Evolutionary conservation across 2,888 invertebrate genomes (phyloP).

Genomic region (Ectobius pallidus): DNA sequence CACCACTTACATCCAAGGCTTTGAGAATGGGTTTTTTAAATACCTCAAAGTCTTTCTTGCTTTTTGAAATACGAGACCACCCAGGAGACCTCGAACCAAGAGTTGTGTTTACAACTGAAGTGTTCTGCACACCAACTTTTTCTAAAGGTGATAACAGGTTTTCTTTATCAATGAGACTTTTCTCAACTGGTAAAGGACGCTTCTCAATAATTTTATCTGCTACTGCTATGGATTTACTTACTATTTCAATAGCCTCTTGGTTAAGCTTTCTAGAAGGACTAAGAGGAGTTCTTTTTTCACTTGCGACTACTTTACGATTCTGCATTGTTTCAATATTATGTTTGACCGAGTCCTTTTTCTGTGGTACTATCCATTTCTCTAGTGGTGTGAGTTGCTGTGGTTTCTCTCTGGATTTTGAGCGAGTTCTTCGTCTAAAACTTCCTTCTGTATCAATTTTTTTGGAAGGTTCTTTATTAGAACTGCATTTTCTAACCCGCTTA

Average conservation of each 20-base stretch:
- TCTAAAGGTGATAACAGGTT: neutral
- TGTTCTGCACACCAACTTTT: neutral
- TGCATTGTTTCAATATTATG: too few species aligned
- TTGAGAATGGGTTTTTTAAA: neutral
- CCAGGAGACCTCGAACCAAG: slow-evolving; percentile 6
- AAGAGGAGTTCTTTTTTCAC: neutral
- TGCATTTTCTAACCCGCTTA: neutral
- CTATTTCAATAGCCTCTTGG: neutral
- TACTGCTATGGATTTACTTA: neutral
- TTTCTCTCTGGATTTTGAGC: neutral
- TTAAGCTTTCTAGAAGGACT: slow-evolving; percentile 12
- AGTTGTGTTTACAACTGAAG: neutral
- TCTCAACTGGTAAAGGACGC: neutral
- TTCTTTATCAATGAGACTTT: neutral
- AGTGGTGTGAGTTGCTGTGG: too few species aligned
- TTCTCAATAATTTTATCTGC: neutral
- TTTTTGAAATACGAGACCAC: slow-evolving; percentile 24
- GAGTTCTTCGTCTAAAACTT: neutral
- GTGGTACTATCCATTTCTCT: too few species aligned
- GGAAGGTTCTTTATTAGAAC: neutral
- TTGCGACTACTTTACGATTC: too few species aligned
- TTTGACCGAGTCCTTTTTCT: too few species aligned
- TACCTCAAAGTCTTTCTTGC: slow-evolving; percentile 18
- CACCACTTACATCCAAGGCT: slow-evolving; percentile 23
- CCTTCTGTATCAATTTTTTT: neutral